phyloP scores from a whole-genome alignment of 2,113 vertebrate species.

The Leptocoma aspasia region DNA sequence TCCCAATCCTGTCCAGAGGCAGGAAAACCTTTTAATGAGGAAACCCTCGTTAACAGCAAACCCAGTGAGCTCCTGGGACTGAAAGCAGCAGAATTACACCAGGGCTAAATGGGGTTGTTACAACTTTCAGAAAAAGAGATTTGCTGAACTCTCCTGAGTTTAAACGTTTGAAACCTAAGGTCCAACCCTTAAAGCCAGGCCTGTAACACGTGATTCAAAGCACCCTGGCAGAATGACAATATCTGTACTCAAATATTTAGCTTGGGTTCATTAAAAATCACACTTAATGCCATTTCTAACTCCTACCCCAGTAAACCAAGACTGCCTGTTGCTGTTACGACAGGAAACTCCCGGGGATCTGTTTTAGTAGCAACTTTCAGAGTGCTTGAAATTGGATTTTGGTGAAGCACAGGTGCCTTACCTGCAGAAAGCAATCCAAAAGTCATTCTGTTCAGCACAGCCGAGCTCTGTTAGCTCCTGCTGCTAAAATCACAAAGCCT shows the following conservation, averaged over 20 bases:
- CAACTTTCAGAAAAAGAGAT: not conserved
- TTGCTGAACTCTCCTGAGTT: not conserved
- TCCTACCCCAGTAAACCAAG: not conserved
- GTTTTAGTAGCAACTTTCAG: not conserved
- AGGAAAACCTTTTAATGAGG: not conserved
- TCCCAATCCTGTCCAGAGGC: fast-evolving
- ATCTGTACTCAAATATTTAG: no score
- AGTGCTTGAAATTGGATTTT: not conserved
- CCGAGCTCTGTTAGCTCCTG: not conserved
- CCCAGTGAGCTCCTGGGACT: not conserved
- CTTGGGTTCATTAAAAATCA: not conserved
- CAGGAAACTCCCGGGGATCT: not conserved
- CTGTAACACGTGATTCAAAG: not conserved
- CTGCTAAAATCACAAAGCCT: not conserved
- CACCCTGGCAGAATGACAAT: not conserved
- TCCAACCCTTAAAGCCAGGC: not conserved
- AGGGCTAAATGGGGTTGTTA: no score
- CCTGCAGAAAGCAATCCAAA: not conserved
- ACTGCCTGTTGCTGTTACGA: not conserved
- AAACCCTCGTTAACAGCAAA: not conserved
- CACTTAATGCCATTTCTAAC: not conserved
- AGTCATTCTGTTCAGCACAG: not conserved
- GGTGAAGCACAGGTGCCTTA: not conserved
- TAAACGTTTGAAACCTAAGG: not conserved
- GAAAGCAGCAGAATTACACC: not conserved